Percentiles rank a stretch among this genome's conserved stretches.
Conservation (phyloP, 2,888 invertebrate genomes). For the Aricia artaxerxes region DNA sequence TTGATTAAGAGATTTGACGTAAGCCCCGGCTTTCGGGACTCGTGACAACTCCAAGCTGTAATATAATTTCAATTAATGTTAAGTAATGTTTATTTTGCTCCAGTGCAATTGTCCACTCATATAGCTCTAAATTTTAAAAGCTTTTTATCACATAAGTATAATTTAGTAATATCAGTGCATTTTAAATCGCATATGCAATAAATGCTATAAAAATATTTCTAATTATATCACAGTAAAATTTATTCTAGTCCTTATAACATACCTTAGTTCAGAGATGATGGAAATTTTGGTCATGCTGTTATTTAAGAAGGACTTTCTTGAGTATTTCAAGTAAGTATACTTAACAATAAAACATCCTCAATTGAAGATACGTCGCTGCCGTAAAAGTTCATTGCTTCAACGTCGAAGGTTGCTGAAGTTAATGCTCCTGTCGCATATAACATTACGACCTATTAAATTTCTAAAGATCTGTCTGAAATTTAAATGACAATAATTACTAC, state of each 20-base stretch:
- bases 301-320: too few relatives aligned
- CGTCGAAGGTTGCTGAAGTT: conserved; percentile 5
- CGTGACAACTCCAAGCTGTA: conserved; percentile 23
- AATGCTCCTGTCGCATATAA: background rate
- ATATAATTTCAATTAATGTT: background rate
- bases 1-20: conserved; percentile 29
- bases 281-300: too few relatives aligned
- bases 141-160: too few relatives aligned
- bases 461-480: conserved; percentile 12
- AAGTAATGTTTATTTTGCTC: background rate
- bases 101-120: background rate
- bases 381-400: background rate
- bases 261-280: too few relatives aligned
- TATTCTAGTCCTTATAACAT: too few relatives aligned
- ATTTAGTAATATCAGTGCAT: too few relatives aligned
- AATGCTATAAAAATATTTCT: too few relatives aligned
- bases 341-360: background rate
- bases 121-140: too few relatives aligned
- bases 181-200: too few relatives aligned
- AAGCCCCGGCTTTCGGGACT: conserved; percentile 20
- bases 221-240: too few relatives aligned
- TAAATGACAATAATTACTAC: conserved; percentile 8
- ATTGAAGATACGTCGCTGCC: background rate
- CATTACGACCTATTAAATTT: conserved; percentile 17
- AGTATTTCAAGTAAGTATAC: too few relatives aligned